A percentile compares a stretch with the other conserved stretches of the same genome.
Evolutionary conservation across 2,797 vertebrate species (phyloP).

Genomic region (Sciurus vulgaris): DNA sequence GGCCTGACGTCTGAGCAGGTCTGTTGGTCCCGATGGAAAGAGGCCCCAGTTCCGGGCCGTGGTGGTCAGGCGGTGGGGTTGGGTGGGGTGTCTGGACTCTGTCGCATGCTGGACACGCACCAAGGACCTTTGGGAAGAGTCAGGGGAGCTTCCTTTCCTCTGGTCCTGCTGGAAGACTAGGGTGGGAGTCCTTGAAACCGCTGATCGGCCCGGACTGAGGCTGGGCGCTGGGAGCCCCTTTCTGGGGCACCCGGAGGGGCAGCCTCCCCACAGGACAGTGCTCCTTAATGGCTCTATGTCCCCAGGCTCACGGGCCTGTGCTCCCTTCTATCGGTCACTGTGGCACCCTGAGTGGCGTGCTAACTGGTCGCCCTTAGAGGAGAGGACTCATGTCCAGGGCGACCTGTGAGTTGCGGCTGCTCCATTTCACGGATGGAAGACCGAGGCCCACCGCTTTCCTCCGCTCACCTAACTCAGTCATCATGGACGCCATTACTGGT

Average conservation of each 20-base stretch:
- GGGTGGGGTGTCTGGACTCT: no score
- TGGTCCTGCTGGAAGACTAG: neutral
- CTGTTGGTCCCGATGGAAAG: no score
- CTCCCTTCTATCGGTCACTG: neutral
- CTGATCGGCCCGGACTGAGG: accelerated
- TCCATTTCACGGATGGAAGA: neutral
- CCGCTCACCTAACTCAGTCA: no score
- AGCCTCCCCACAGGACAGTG: no score
- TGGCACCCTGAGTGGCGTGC: neutral
- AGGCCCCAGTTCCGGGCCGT: no score
- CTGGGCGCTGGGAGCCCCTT: neutral
- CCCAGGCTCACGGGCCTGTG: neutral
- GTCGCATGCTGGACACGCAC: no score
- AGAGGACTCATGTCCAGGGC: neutral
- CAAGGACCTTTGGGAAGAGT: neutral
- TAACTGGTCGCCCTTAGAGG: neutral
- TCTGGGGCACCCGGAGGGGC: neutral
- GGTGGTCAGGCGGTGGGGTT: no score
- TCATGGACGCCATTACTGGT: neutral
- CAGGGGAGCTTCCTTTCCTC: neutral
- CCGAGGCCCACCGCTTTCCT: neutral
- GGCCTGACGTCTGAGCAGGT: no score
- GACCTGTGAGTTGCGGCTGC: neutral
- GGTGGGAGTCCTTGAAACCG: neutral
- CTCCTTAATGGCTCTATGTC: neutral